Base-by-base conservation (phyloP, 64 coral and sea anemone genomes). In the Montipora capricornis region DNA sequence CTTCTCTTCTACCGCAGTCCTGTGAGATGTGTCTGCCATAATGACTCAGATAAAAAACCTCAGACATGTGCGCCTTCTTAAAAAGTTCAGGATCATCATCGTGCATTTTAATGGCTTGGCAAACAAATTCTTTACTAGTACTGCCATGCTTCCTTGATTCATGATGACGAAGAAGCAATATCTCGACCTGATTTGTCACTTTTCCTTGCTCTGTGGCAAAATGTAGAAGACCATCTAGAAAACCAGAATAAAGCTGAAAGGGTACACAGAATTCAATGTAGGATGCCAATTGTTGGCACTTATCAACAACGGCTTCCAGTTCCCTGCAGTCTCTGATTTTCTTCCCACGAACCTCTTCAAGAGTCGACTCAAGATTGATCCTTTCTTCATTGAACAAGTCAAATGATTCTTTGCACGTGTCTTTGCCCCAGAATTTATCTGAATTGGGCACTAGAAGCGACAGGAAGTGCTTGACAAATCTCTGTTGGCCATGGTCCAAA, bases 341-440 rank as follows among this genome's bases (percentile, higher is more conserved):
- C 61, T 70, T 69, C 3, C 17, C 6, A 5, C 87, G 14, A 16
- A 89, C 50, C 5, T 44, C 44, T 20, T 44, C 16, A 44, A 93
- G 62, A 49, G 60, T 59, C 3, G 55, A 85, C 59, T 92, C 90
- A 5, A 77, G 57, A 87, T 92, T 92, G 9, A 78, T 16, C 61
- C 91, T 87, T 87, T 93, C 91, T 80, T 68, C 60, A 15, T 93
- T 80, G 55, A 93, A 93, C 0, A 87, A 66, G 64, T 87, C 46
- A 14, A 87, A 70, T 8, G 91, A 87, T 68, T 45, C 60, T 76
- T 73, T 93, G 47, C 91, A 93, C 0, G 55, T 66, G 48, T 87
- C 82, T 73, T 87, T 79, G 29, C 62, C 47, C 73, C 69, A 87
- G 50, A 76, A 93, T 20, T 67, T 19, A 1, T 55, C 5, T 11